Conservation (phyloP, 2,888 invertebrate species). For the Macrosiphum euphorbiae region DNA sequence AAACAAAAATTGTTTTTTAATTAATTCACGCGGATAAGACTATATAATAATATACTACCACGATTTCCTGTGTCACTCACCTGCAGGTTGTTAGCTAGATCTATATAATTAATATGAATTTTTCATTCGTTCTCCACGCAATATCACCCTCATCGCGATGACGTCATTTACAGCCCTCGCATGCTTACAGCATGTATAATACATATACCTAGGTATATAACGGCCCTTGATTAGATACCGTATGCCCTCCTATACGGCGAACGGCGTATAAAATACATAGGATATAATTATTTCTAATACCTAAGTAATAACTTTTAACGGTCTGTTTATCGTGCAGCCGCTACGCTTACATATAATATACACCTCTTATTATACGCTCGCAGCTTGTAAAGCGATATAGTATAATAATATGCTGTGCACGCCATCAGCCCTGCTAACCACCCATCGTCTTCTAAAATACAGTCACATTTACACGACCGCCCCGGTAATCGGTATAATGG, state of each 20-base stretch:
- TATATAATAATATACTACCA: background rate
- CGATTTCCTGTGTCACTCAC: background rate
- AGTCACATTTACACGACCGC: background rate
- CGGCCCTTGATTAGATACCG: slow-evolving; percentile 7
- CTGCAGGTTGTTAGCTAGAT: background rate
- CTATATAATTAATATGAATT: background rate
- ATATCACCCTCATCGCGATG: slow-evolving; percentile 27
- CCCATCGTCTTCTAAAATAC: background rate
- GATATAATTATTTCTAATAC: slow-evolving; percentile 36
- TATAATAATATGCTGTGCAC: background rate
- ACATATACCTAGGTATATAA: background rate
- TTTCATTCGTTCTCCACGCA: slow-evolving; percentile 2
- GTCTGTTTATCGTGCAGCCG: slow-evolving; percentile 19
- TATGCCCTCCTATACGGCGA: background rate
- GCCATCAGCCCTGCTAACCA: background rate
- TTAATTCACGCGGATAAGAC: background rate
- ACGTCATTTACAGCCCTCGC: slow-evolving; percentile 58
- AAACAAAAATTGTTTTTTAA: slow-evolving; percentile 11
- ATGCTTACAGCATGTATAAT: background rate
- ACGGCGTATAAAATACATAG: background rate
- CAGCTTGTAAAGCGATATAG: background rate
- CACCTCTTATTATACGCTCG: background rate
- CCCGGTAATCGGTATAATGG: background rate
- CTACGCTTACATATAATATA: background rate
- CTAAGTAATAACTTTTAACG: slow-evolving; percentile 52